Evolutionary conservation across 2,888 invertebrate species (phyloP), one percentile per base, ranked within the genome.

Genomic region (Aspidapion aeneum): DNA sequence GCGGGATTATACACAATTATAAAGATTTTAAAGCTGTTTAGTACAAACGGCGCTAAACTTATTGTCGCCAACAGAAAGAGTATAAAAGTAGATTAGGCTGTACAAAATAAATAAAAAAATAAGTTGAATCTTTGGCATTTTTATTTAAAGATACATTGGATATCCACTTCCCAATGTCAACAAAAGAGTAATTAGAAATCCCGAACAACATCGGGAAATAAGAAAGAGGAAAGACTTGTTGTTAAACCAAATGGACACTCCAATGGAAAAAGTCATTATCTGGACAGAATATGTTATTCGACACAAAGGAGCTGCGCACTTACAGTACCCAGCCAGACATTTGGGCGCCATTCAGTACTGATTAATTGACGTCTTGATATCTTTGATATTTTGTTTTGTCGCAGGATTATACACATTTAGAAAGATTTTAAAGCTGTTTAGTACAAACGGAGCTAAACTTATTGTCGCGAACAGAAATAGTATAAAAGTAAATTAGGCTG

Each of bases 211-310:
- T n/a, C 5, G 52, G 17, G 52, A 52, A n/a, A 91, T 91, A 0
- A 86, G 84, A 74, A 84, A 83, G 61, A 82, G 90, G 48, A 91
- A 91, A 71, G 76, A 82, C 18, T 78, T 92, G 1, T 77, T 93
- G 18, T 82, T 86, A 69, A 92, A 93, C 74, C 90, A 93, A 71
- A 88, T 89, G 52, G 88, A 90, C 71, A 85, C 88, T 1, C 90
- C 93, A 0, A 79, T 91, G 65, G 89, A 91, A 69, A 84, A 89
- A 65, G 93, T 91, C 0, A 84, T 93, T 5, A 94, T 90, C 80
- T 93, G 93, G 91, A 93, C 93, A 0, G 94, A 94, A 75, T 93
- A 94, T 72, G 90, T 94, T 0, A 82, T 93, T 16, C 84, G 91
- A 56, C 90, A 94, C 73, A 88, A 87, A 71, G 93, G 93, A 0